Evolutionary conservation across 2,113 vertebrate species (phyloP), one percentile per base, ranked within the genome.

Genomic region (Ageneiosus marmoratus): DNA sequence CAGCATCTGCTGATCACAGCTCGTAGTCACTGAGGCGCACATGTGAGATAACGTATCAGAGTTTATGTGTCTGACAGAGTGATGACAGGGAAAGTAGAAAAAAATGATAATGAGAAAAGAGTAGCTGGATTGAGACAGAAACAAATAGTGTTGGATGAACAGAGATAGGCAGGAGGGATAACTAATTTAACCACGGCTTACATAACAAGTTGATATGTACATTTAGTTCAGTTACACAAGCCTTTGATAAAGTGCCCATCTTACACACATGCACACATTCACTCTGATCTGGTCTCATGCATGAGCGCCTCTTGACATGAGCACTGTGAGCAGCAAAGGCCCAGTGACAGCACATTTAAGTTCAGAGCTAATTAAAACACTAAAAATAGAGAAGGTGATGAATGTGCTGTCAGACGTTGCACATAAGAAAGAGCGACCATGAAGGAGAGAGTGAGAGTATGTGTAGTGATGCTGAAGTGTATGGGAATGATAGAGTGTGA

Each of bases 351-450:
- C 83, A 78, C 72, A 84, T 63, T 88, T 84, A 88, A 88, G 85
- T 88, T 81, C 83, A 83, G 75, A 84, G 83, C 85, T 88, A 88
- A 88, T 87, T 88, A 88, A 87, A 87, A 75, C 83, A 60, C 85
- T 79, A 80, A 83, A 88, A 87, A 88, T 87, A 88, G 85, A 88
- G 81, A 67, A 81, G 83, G 78, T 88, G 87, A 88, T 88, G 83
- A 88, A 88, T 88, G 83, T 83, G 85, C 83, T 87, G 87, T 87
- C 83, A 85, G 83, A 83, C 73, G 73, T 74, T 85, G 81, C 22
- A 78, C 60, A 46, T 65, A 73, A 77, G 62, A 69, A 77, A 81
- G 69, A 80, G 74, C 46, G 18, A 82, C 80, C 51, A 69, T 46
- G 69, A 41, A 85, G 70, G 60, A 80, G 82, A 81, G 60, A 77